A percentile compares a stretch with the other conserved stretches of the same genome.
phyloP scores from a whole-genome alignment of 2,797 vertebrate species.

The Semaprochilodus insignis region DNA sequence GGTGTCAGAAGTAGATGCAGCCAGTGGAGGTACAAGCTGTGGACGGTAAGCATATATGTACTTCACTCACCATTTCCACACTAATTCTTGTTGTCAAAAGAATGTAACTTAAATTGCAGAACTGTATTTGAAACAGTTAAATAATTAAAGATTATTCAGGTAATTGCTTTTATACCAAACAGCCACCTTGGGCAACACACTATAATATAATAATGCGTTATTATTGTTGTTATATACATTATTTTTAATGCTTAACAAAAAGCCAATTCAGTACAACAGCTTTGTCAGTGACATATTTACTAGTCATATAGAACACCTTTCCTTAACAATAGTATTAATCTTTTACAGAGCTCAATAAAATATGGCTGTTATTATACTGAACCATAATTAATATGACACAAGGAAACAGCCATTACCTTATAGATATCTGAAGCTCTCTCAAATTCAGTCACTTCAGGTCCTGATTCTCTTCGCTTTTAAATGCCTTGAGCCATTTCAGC shows the following conservation, averaged over 20 bases:
- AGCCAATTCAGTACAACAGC: background rate
- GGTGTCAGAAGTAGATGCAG: too few species aligned
- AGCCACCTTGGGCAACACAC: too few species aligned
- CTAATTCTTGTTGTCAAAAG: background rate
- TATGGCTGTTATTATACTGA: background rate
- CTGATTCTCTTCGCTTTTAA: conserved; percentile 21
- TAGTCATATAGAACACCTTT: background rate
- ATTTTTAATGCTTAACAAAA: background rate
- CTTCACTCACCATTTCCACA: background rate
- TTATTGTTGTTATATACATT: too few species aligned
- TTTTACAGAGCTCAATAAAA: background rate
- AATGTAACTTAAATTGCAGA: background rate
- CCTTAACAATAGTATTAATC: background rate
- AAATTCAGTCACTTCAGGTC: background rate
- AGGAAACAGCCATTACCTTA: conserved; percentile 28
- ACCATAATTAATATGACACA: background rate
- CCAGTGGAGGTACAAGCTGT: background rate
- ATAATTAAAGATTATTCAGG: background rate
- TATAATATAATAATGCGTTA: too few species aligned
- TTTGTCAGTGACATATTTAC: background rate
- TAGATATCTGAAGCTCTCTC: background rate
- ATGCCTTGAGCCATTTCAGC: conserved; percentile 28
- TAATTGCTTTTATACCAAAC: too few species aligned
- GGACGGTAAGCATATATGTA: background rate
- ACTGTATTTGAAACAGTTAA: background rate